A percentile compares a stretch with the other conserved stretches of the same genome.
Evolutionary conservation across 2,113 vertebrate genomes (phyloP).

Genomic region (Puffinus mauretanicus): DNA sequence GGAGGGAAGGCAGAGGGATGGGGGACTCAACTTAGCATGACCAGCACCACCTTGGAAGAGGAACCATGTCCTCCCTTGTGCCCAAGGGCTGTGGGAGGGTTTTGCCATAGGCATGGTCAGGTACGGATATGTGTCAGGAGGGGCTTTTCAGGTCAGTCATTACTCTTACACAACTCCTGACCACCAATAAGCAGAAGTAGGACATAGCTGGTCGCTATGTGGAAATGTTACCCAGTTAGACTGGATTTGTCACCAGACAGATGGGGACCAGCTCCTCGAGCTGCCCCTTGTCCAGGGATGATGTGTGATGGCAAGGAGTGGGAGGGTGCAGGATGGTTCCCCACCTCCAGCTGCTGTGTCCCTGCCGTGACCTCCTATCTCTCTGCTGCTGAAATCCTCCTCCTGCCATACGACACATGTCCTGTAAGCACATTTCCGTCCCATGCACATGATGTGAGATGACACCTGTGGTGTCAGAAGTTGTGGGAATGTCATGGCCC

Average conservation of each 20-base stretch:
- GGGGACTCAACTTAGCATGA: not conserved
- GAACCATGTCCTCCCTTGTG: not conserved
- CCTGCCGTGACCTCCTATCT: not conserved
- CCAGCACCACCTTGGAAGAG: not conserved
- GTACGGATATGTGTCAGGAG: not conserved
- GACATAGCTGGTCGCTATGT: too few species aligned
- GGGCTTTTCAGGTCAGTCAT: not conserved
- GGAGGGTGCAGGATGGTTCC: not conserved
- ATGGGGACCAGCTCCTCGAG: not conserved
- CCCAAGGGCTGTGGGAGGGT: not conserved
- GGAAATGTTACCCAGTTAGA: not conserved
- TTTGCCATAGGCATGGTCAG: not conserved
- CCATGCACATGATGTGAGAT: fast-evolving
- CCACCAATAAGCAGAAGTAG: not conserved
- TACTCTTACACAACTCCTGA: not conserved
- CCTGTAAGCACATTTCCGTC: not conserved
- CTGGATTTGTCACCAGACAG: not conserved
- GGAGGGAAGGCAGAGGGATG: not conserved
- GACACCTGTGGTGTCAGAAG: not conserved
- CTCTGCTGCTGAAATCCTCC: not conserved
- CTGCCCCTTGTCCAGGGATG: not conserved
- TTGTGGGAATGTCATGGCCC: not conserved
- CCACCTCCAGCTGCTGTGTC: not conserved
- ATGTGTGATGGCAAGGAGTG: not conserved
- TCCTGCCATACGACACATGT: fast-evolving